A percentile compares a stretch with the other conserved stretches of the same genome.
Conservation (phyloP, 2,797 vertebrate species). For the Anas flavirostris region DNA sequence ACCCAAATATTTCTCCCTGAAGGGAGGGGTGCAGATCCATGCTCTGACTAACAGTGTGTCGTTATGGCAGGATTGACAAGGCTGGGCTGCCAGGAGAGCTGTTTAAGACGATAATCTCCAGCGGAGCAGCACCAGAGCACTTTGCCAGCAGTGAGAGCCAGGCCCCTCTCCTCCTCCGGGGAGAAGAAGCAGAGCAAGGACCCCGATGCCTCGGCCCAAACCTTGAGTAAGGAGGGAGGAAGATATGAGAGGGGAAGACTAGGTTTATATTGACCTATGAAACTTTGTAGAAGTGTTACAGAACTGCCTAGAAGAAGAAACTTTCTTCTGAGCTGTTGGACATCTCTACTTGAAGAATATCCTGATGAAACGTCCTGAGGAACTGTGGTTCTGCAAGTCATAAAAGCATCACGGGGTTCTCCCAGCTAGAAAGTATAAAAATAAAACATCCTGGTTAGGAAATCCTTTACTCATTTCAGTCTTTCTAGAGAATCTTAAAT, state of each 20-base stretch:
- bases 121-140: background rate
- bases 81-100: background rate
- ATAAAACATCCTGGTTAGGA: background rate
- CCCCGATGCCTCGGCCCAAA: background rate
- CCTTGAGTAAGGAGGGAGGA: accelerated
- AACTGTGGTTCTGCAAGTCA: no score
- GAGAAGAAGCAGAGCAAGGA: background rate
- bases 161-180: background rate
- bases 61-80: accelerated
- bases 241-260: background rate
- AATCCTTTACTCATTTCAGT: background rate
- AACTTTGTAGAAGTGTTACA: background rate
- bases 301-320: background rate
- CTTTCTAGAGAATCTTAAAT: background rate
- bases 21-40: background rate
- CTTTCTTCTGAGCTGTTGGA: background rate
- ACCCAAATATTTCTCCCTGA: background rate
- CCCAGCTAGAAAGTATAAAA: background rate
- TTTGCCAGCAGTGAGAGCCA: background rate
- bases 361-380: background rate
- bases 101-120: background rate
- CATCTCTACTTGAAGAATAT: accelerated
- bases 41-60: background rate
- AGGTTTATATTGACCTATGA: accelerated
- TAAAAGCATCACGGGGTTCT: background rate